Evolutionary conservation across 2,113 vertebrate species (phyloP).

Genomic region (Neomonachus schauinslandi): DNA sequence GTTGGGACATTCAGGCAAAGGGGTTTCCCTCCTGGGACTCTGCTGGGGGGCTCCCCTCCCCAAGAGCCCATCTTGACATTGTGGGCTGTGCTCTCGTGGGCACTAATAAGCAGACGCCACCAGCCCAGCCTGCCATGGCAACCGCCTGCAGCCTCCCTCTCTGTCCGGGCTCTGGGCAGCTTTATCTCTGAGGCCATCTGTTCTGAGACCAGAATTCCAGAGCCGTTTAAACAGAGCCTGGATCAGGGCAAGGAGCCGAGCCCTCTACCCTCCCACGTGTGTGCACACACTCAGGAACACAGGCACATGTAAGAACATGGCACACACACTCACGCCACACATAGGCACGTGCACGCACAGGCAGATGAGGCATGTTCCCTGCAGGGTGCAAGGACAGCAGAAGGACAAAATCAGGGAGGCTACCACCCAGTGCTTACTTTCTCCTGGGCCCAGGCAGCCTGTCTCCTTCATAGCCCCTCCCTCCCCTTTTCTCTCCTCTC

Average conservation of each 20-base stretch:
- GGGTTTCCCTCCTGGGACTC: neutral
- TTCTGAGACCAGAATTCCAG: slow-evolving; percentile 90
- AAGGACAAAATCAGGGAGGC: neutral
- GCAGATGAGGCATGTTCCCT: neutral
- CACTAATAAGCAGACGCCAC: slow-evolving; percentile 90
- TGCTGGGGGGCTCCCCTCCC: neutral
- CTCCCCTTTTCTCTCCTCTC: neutral
- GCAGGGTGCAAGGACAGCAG: neutral
- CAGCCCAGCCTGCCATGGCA: slow-evolving; percentile 89
- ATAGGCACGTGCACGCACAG: fast-evolving
- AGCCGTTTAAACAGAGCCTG: slow-evolving; percentile 89
- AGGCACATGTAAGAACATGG: too few species aligned
- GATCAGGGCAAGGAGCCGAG: slow-evolving; percentile 81
- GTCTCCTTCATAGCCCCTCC: neutral
- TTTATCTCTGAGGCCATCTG: slow-evolving; percentile 98
- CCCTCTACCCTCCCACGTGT: neutral
- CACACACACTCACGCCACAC: neutral
- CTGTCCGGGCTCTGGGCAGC: slow-evolving; percentile 86
- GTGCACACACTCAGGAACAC: neutral
- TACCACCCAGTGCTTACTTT: neutral
- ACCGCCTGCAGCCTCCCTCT: slow-evolving; percentile 87
- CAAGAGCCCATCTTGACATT: slow-evolving; percentile 78
- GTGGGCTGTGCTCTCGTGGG: slow-evolving; percentile 85
- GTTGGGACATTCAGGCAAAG: neutral
- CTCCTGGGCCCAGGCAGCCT: neutral